phyloP scores from a whole-genome alignment of 2,113 vertebrate species.

The Daubentonia madagascariensis region DNA sequence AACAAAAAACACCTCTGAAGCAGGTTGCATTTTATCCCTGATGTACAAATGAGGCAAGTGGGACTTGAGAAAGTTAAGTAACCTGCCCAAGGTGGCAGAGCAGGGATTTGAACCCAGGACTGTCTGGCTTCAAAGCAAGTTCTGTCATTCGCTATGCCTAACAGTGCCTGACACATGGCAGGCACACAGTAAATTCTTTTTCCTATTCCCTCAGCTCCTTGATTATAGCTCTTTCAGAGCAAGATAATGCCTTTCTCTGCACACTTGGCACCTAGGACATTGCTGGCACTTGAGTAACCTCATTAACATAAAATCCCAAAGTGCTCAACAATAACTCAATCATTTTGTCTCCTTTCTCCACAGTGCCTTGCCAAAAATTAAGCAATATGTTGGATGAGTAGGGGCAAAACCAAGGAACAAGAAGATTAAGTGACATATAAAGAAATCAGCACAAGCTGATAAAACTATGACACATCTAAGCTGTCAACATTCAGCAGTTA shows the following conservation, averaged over 20 bases:
- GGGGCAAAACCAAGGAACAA: neutral
- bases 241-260: neutral
- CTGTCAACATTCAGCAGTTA: conserved; percentile 20
- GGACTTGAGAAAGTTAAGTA: neutral
- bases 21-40: neutral
- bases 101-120: neutral
- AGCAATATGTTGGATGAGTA: neutral
- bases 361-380: neutral
- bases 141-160: neutral
- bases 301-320: conserved; percentile 50
- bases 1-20: neutral
- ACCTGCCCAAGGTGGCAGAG: neutral
- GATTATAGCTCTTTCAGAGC: neutral
- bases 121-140: neutral
- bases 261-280: neutral
- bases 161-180: neutral
- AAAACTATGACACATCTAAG: neutral
- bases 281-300: neutral
- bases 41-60: neutral
- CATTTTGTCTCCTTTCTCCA: neutral
- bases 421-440: neutral
- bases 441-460: neutral
- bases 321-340: neutral
- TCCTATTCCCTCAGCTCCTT: neutral
- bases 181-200: neutral